These are phyloP conservation scores for Chymomyza costata DNA, from an alignment of 1,140 invertebrate genomes.

Conservation along the genomic window DNA sequence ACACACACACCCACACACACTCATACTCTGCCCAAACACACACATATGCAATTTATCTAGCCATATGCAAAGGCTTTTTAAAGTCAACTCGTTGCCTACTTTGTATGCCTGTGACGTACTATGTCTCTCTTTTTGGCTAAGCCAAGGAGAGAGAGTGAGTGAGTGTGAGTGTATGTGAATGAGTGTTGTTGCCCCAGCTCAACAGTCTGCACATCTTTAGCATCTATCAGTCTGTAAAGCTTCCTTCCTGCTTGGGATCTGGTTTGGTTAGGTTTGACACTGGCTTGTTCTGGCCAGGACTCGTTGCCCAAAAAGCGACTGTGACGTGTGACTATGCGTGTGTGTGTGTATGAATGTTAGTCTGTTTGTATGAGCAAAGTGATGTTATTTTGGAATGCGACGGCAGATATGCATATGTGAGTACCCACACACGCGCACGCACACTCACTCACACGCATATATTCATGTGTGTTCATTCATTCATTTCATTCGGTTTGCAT, in stretches of 20 bases:
- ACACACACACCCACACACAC: too few relatives aligned
- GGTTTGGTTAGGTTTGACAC: too few relatives aligned
- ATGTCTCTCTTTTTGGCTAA: too few relatives aligned
- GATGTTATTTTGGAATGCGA: slow-evolving; percentile 62
- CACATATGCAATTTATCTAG: slow-evolving; percentile 21
- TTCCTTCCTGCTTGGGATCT: slow-evolving; percentile 54
- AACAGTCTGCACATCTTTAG: slow-evolving; percentile 55
- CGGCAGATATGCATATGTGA: slow-evolving; percentile 67
- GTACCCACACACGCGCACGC: slow-evolving; percentile 8
- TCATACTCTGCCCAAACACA: too few relatives aligned
- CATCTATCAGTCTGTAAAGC: slow-evolving; percentile 69
- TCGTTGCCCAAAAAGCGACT: slow-evolving; percentile 29
- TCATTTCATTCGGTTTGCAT: slow-evolving; percentile 57
- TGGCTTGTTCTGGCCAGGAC: slow-evolving; percentile 12
- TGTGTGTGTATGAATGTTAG: background rate
- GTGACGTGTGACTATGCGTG: slow-evolving; percentile 65
- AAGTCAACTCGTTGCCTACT: slow-evolving; percentile 61
- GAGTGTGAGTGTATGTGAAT: slow-evolving; percentile 4
- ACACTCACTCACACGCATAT: slow-evolving; percentile 18
- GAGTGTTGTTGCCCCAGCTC: slow-evolving; percentile 15
- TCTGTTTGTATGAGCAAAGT: too few relatives aligned
- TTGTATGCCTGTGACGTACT: slow-evolving; percentile 65
- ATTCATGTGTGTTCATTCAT: slow-evolving; percentile 54
- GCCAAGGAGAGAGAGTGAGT: too few relatives aligned
- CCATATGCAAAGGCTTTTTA: slow-evolving; percentile 45